Conservation (phyloP, 2,888 invertebrate species). For the Corythucha ciliata region DNA sequence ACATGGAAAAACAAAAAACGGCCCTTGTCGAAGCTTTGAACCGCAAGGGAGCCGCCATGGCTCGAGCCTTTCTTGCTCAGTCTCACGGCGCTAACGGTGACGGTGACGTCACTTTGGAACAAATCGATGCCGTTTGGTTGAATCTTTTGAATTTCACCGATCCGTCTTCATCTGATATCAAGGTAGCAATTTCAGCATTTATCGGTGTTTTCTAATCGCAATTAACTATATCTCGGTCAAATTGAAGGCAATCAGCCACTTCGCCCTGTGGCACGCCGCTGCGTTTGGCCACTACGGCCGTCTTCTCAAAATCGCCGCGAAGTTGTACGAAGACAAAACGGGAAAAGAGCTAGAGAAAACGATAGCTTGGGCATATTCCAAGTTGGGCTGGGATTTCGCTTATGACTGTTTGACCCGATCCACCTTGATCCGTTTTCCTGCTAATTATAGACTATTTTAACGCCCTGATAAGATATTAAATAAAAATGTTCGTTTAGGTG, state of each 20-base stretch:
- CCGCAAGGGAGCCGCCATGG: slow-evolving; percentile 63
- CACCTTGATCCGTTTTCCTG: slow-evolving; percentile 59
- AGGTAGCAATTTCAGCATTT: slow-evolving; percentile 46
- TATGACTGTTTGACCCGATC: slow-evolving; percentile 48
- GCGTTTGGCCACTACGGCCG: slow-evolving; percentile 71
- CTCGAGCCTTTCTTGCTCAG: slow-evolving; percentile 49
- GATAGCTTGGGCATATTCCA: slow-evolving; percentile 45
- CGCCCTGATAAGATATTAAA: no score
- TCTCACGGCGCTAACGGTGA: slow-evolving; percentile 40
- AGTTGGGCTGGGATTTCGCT: slow-evolving; percentile 55
- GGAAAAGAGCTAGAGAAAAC: slow-evolving; percentile 62
- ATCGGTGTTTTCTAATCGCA: neutral
- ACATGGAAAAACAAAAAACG: slow-evolving; percentile 76
- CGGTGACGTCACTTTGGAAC: slow-evolving; percentile 33
- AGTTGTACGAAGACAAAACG: slow-evolving; percentile 73
- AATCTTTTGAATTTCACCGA: slow-evolving; percentile 75
- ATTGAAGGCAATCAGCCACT: slow-evolving; percentile 49
- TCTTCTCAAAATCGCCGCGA: slow-evolving; percentile 62
- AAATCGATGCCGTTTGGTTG: slow-evolving; percentile 53
- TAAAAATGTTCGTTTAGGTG: no score
- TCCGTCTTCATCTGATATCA: slow-evolving; percentile 60
- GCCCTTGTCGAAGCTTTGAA: slow-evolving; percentile 70
- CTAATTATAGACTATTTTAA: slow-evolving; percentile 62
- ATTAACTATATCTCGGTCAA: slow-evolving; percentile 6
- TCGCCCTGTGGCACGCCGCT: slow-evolving; percentile 74